A percentile compares a stretch with the other conserved stretches of the same genome.
phyloP scores from a whole-genome alignment of 2,888 invertebrate species.

The Cheilosia grossa region DNA sequence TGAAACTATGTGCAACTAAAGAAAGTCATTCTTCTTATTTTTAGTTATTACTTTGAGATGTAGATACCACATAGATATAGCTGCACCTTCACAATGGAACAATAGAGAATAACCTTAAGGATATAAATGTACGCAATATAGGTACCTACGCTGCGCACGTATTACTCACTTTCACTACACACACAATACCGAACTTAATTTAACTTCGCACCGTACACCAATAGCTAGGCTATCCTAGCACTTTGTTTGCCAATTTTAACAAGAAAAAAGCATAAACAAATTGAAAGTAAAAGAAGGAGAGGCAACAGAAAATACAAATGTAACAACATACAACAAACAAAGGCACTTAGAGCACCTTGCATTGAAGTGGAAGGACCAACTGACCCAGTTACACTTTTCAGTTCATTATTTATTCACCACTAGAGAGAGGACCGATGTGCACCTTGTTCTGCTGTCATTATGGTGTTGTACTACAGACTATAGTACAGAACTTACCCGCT shows the following conservation, averaged over 20 bases:
- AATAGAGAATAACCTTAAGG: slow-evolving; percentile 3
- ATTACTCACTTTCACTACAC: too few species aligned
- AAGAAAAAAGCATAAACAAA: slow-evolving; percentile 40
- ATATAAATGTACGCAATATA: not conserved
- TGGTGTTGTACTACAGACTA: slow-evolving; percentile 12
- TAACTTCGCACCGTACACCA: not conserved
- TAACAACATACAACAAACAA: slow-evolving; percentile 61
- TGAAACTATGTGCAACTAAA: slow-evolving; percentile 13
- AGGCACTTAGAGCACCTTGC: slow-evolving; percentile 65
- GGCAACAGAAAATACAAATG: slow-evolving; percentile 10
- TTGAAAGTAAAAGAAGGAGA: slow-evolving; percentile 4
- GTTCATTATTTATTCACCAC: slow-evolving; percentile 62
- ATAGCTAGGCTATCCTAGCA: slow-evolving; percentile 13
- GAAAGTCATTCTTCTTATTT: slow-evolving; percentile 11
- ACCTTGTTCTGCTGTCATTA: slow-evolving; percentile 46
- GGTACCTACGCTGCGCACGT: too few species aligned
- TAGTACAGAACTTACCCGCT: not conserved
- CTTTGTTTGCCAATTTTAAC: slow-evolving; percentile 39
- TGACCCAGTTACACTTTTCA: slow-evolving; percentile 64
- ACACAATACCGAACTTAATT: not conserved
- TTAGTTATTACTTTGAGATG: not conserved
- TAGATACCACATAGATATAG: not conserved
- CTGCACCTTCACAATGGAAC: slow-evolving; percentile 3
- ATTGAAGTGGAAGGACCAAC: slow-evolving; percentile 68
- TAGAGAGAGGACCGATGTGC: slow-evolving; percentile 30